These are phyloP conservation scores for Ommatoiulus sabulosus DNA, from an alignment of 2,888 invertebrate genomes.

Conservation along the genomic window DNA sequence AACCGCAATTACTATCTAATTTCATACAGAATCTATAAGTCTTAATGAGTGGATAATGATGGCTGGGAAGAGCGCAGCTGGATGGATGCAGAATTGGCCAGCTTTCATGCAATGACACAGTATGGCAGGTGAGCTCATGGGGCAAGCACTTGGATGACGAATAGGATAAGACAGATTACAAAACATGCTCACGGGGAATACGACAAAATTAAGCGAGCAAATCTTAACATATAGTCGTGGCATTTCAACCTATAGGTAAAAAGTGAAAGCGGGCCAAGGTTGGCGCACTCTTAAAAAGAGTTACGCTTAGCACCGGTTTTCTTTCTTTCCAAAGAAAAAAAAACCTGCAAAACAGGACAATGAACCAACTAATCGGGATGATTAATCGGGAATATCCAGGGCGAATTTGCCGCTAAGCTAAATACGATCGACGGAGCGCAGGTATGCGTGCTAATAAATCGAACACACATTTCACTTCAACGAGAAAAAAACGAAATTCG, in stretches of 20 bases:
- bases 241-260: neutral
- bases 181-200: neutral
- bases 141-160: neutral
- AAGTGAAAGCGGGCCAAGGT: conserved; percentile 15
- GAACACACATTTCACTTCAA: neutral
- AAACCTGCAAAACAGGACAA: neutral
- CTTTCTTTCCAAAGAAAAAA: neutral
- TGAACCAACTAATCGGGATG: conserved; percentile 15
- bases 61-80: neutral
- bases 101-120: neutral
- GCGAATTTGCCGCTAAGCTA: neutral
- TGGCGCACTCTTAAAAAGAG: neutral
- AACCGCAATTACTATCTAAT: no score
- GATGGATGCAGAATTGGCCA: neutral
- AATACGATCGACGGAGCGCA: neutral
- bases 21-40: no score
- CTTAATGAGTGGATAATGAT: no score
- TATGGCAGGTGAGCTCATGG: neutral
- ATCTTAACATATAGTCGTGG: neutral
- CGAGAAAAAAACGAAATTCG: neutral
- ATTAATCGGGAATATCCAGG: neutral
- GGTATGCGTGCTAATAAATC: neutral
- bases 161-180: neutral
- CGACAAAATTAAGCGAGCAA: neutral
- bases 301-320: neutral